These are phyloP conservation scores for Regulus satrapa DNA, from an alignment of 2,113 vertebrate genomes.

Conservation along the genomic window DNA sequence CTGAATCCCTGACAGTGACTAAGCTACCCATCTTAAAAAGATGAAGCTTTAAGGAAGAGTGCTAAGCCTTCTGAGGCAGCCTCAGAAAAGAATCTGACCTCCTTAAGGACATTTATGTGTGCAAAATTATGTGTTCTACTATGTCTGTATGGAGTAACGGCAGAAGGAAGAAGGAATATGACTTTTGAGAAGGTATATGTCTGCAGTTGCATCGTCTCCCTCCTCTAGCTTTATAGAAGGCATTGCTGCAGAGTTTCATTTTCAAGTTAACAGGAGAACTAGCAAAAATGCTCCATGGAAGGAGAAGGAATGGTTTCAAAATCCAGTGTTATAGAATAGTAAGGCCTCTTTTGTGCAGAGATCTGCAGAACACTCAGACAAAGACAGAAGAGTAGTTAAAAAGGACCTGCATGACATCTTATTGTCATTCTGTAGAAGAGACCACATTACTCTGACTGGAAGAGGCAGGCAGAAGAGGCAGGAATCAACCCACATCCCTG, in stretches of 20 bases:
- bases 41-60: background rate
- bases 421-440: background rate
- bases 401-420: background rate
- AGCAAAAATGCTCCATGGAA: background rate
- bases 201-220: background rate
- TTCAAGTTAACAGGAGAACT: background rate
- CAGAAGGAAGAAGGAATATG: background rate
- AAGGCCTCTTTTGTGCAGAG: background rate
- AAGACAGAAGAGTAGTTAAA: background rate
- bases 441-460: background rate
- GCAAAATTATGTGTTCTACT: background rate
- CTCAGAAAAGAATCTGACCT: background rate
- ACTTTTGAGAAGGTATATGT: background rate
- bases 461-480: background rate
- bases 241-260: background rate
- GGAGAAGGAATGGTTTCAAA: background rate
- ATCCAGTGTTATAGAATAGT: background rate
- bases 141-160: fast-evolving
- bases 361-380: background rate
- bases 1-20: background rate
- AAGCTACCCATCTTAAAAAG: background rate
- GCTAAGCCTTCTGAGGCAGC: background rate
- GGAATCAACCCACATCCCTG: background rate
- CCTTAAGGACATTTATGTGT: background rate
- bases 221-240: background rate